These are phyloP conservation scores for Argyresthia albistria DNA, from an alignment of 2,888 invertebrate genomes.

Conservation along the genomic window DNA sequence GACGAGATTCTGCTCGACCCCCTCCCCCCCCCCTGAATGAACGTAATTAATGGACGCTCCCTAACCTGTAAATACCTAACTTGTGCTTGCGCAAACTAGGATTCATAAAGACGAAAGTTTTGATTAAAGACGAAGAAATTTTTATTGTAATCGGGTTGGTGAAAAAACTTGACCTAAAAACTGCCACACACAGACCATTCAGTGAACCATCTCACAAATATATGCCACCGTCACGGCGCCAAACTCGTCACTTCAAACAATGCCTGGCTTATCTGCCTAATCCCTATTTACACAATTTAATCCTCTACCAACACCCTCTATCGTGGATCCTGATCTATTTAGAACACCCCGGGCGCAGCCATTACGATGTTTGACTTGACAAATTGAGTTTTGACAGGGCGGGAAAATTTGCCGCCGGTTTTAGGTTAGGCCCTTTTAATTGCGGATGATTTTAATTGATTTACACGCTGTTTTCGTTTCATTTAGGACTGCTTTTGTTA, in stretches of 20 bases:
- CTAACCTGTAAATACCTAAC: no score
- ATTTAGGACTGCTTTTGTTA: slow-evolving; percentile 20
- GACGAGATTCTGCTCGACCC: no score
- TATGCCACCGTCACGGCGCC: slow-evolving; percentile 38
- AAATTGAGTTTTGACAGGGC: slow-evolving; percentile 70
- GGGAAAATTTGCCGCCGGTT: slow-evolving; percentile 42
- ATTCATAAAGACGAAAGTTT: no score
- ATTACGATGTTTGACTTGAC: slow-evolving; percentile 63
- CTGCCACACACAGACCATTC: slow-evolving; percentile 36
- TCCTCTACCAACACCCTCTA: slow-evolving; percentile 31
- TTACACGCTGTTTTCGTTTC: slow-evolving; percentile 31
- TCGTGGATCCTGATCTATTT: slow-evolving; percentile 15
- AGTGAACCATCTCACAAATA: slow-evolving; percentile 8
- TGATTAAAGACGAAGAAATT: no score
- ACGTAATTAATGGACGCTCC: no score
- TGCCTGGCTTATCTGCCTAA: slow-evolving; percentile 59
- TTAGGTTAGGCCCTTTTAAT: slow-evolving; percentile 34
- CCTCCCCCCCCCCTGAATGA: no score
- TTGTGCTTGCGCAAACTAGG: no score
- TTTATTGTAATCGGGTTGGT: no score
- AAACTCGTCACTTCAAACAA: slow-evolving; percentile 54
- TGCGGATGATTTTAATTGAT: slow-evolving; percentile 33
- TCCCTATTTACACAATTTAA: slow-evolving; percentile 71
- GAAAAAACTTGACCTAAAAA: slow-evolving; percentile 6
- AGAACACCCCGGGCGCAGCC: slow-evolving; percentile 34